These are phyloP conservation scores for Nansenia antarctica DNA, from an alignment of 2,113 vertebrate species.

Conservation along the genomic window DNA sequence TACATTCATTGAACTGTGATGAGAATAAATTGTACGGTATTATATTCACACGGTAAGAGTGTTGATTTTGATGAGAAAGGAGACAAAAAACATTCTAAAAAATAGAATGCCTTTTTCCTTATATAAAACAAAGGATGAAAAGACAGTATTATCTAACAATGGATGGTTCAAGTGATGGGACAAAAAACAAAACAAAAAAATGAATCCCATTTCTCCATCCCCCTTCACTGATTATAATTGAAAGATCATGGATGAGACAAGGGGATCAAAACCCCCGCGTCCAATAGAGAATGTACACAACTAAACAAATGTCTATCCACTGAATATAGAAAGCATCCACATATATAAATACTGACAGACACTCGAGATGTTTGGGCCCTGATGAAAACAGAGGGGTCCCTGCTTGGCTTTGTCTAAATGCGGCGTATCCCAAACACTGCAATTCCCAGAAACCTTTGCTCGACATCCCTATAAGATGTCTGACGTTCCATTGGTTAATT, in stretches of 20 bases:
- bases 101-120: background rate
- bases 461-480: background rate
- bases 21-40: slow-evolving; percentile 61
- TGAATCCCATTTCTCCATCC: background rate
- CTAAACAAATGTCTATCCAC: background rate
- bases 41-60: slow-evolving; percentile 19
- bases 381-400: too few relatives aligned
- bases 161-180: background rate
- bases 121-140: background rate
- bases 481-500: background rate
- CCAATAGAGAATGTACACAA: background rate
- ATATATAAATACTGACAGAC: background rate
- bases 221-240: background rate
- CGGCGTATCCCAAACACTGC: background rate
- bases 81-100: background rate
- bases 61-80: slow-evolving; percentile 1
- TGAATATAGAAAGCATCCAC: background rate
- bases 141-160: background rate
- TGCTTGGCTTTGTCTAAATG: background rate
- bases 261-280: background rate
- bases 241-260: background rate
- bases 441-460: background rate
- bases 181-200: background rate
- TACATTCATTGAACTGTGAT: slow-evolving; percentile 61
- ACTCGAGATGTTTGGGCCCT: background rate